Base-by-base conservation (phyloP, 2,888 invertebrate species). In the Pachydiplax longipennis region DNA sequence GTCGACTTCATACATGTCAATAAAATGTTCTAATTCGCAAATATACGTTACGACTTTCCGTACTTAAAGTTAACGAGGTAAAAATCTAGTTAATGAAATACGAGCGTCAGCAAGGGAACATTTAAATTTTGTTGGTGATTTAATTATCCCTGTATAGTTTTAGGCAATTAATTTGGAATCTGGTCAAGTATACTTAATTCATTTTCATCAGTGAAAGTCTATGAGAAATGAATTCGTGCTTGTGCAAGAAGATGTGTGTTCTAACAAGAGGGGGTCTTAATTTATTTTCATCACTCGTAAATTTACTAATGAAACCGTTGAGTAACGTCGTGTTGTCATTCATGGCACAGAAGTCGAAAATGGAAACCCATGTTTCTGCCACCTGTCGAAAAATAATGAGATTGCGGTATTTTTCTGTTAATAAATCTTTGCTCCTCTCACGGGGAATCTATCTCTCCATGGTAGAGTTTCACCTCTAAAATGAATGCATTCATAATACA, bases 331-430 rank as follows among this genome's bases (percentile, higher is more conserved):
- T 12, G 25, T 8, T 65, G 25, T n/a, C 10, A n/a, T 2, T 65
- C 65, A 10, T 12, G 25, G 8, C 25, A 25, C 6, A 31, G 25
- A 22, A 53, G 58, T 12, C 2, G 83, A 18, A 18, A 31, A 35
- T 22, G 35, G 31, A 5, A 44, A 35, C 31, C 44, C 44, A 44
- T 44, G 35, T 18, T 35, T 58, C 22, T 61, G n/a, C 83, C 35
- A 61, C 35, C 31, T 35, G 22, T 83, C 58, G 35, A 83, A 58
- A 35, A 35, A 83, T 83, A 83, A 83, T 83, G 83, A 61, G 83
- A 83, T 83, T 83, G 53, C 58, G 35, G 83, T 35, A 61, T 53
- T 83, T 58, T 58, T 58, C 61, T 22, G 15, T 58, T 58, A 35
- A 83, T 83, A 61, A 58, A 61, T 61, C 22, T 83, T 58, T 58